These are phyloP conservation scores for Amphibalanus amphitrite DNA, from an alignment of 1,140 invertebrate genomes.

Conservation along the genomic window DNA sequence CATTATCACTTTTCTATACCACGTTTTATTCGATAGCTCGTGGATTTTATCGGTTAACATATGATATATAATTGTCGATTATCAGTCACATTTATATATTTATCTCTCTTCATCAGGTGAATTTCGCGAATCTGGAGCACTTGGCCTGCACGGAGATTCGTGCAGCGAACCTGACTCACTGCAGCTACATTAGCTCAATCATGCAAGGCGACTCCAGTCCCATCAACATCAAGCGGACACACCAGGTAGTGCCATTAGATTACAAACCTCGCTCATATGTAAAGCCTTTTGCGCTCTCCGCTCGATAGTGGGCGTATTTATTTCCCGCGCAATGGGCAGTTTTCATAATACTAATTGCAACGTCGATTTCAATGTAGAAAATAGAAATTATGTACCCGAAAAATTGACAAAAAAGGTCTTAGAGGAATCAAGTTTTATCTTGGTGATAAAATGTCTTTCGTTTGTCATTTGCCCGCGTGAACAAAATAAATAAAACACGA, in stretches of 20 bases:
- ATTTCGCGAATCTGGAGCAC: conserved; percentile 81
- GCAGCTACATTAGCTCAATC: conserved; percentile 64
- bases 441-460: too few relatives aligned
- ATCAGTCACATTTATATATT: background rate
- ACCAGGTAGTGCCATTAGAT: conserved; percentile 38
- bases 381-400: background rate
- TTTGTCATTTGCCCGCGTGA: too few relatives aligned
- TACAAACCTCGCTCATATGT: background rate
- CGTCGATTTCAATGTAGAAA: background rate
- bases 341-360: background rate
- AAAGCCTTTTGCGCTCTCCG: background rate
- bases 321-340: background rate
- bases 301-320: background rate
- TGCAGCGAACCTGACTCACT: conserved; percentile 79
- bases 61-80: background rate
- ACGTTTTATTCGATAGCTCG: too few relatives aligned
- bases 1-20: too few relatives aligned
- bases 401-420: background rate
- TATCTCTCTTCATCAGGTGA: conserved; percentile 28
- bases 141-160: conserved; percentile 87
- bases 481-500: too few relatives aligned
- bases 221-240: conserved; percentile 50
- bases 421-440: too few relatives aligned
- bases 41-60: background rate
- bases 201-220: conserved; percentile 53